Evolutionary conservation across 2,888 invertebrate genomes (phyloP), one percentile per base, ranked within the genome.

Genomic region (Horisme vitalbata): DNA sequence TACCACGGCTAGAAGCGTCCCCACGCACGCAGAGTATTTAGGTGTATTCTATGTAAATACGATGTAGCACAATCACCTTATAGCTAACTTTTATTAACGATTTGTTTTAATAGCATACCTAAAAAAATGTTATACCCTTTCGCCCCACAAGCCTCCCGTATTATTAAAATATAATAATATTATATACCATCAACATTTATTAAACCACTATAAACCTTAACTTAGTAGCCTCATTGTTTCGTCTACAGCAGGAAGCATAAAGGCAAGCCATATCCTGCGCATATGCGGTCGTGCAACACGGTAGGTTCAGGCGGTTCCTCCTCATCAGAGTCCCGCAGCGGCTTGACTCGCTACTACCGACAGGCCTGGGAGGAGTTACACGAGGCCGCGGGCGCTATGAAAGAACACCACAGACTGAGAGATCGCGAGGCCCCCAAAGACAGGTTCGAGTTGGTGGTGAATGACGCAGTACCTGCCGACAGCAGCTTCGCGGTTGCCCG

Each of bases 291-390:
- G 21, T 96, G 96, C 88, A 96, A 96, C 83, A 97, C 97, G 20
- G 96, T 96, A 47, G 96, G 96, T 36, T 96, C 97, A 10, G 94
- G 96, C 75, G 96, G 95, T 75, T 96, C 96, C 37, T 95, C 96
- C 36, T 95, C 95, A 36, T 95, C 96, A 0, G 96, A 96, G 70
- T 96, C 95, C 5, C 92, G 95, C 36, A 93, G 94, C 66, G 95
- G 95, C 20, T 90, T 97, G 52, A 97, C 96, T 77, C 92, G 96
- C 57, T 97, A 96, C 83, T 97, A 97, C 83, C 92, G 96, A 15
- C 95, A 96, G 78, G 97, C 97, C 2, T 97, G 97, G 97, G 97
- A 97, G 76, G 96, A 97, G 76, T 91, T 97, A 2, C 96, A 96
- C 75, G 96, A 96, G 75, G 94, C 95, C 3, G 93, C 95, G 2